These are phyloP conservation scores for Oligia fasciuncula DNA, from an alignment of 2,888 invertebrate genomes.

Conservation along the genomic window DNA sequence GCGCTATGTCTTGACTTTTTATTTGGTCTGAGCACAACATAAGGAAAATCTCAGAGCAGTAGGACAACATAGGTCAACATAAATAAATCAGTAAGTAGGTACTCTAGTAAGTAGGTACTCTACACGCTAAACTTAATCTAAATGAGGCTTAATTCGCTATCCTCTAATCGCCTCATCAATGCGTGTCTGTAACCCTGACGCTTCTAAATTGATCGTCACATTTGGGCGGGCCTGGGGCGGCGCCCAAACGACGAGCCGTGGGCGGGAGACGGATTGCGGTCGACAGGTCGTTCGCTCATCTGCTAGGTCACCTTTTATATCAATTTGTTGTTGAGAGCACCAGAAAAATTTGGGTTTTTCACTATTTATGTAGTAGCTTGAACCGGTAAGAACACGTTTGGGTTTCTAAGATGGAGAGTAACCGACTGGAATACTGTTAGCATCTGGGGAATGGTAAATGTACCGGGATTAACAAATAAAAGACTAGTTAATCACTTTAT, in stretches of 20 bases:
- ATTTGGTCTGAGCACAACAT: too few relatives aligned
- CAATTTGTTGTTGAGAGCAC: constrained; percentile 17
- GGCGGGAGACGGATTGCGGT: constrained; percentile 75
- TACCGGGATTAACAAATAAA: too few relatives aligned
- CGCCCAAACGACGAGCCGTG: constrained; percentile 75
- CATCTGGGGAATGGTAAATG: too few relatives aligned
- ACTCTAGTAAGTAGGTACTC: neutral
- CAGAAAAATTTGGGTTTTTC: constrained; percentile 8
- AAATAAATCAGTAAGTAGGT: too few relatives aligned
- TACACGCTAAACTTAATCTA: neutral
- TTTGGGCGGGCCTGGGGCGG: constrained; percentile 76
- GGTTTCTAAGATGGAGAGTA: neutral
- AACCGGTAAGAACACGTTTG: neutral
- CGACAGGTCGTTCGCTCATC: constrained; percentile 55
- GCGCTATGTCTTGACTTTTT: too few relatives aligned
- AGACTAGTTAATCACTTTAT: too few relatives aligned
- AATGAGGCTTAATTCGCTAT: neutral
- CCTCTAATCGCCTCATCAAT: constrained; percentile 33
- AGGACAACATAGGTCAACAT: too few relatives aligned
- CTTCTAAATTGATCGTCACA: constrained; percentile 53
- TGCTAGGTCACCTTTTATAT: constrained; percentile 53
- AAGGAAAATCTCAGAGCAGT: too few relatives aligned
- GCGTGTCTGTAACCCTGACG: constrained; percentile 29
- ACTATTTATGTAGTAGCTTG: neutral
- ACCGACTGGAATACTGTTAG: too few relatives aligned